Conservation (phyloP, 2,113 vertebrate species). For the Lathamus discolor region DNA sequence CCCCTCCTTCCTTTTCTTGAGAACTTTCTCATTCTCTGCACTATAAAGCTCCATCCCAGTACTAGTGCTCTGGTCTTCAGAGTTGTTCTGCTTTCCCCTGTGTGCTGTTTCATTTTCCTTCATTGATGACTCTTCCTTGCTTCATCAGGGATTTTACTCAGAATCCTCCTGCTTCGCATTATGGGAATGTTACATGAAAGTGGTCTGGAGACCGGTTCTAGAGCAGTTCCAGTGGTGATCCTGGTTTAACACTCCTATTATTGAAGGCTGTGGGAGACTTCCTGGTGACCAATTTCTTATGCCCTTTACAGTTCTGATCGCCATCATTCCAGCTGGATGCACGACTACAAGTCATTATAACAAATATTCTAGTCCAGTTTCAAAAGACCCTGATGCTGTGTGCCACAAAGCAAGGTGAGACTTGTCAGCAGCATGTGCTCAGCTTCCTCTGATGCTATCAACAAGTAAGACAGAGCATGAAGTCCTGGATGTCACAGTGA, state of each 20-base stretch:
- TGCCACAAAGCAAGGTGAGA: neutral
- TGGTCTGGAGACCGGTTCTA: neutral
- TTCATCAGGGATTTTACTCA: neutral
- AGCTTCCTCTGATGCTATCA: neutral
- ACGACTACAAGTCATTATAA: neutral
- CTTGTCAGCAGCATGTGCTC: neutral
- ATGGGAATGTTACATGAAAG: neutral
- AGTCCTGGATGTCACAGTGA: accelerated
- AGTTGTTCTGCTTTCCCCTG: neutral
- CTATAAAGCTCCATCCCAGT: neutral
- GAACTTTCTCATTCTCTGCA: neutral
- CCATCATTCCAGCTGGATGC: neutral
- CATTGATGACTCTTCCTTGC: neutral
- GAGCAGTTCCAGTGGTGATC: neutral
- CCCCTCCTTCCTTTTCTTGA: neutral
- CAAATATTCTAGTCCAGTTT: neutral
- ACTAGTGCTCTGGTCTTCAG: neutral
- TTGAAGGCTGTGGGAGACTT: neutral
- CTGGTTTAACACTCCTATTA: neutral
- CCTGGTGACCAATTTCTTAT: neutral
- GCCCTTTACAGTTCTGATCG: neutral
- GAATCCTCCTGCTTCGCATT: neutral
- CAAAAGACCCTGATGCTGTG: neutral
- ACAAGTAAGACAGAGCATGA: neutral
- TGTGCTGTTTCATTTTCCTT: neutral